Base-by-base conservation (phyloP, 2,888 invertebrate species). In the Blomia tropicalis region DNA sequence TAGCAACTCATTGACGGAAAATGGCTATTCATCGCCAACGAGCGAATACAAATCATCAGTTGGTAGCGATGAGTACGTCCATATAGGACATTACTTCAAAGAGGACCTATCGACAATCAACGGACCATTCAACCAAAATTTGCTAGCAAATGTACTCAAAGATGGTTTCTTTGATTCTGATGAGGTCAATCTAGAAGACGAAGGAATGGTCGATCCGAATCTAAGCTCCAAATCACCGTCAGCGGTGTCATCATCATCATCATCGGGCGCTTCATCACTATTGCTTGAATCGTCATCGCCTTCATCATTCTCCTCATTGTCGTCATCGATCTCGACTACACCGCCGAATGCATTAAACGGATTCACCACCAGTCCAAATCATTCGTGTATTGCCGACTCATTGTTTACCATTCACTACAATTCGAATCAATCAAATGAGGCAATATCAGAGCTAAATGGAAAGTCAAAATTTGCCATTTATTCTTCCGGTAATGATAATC, bases 281-380 rank as follows among this genome's bases (percentile, higher is more conserved):
- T 36, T 56, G 25, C 25, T 56, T 11, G 56, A 56, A 29, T 27
- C 56, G 11, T 56, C 56, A 22, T 56, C 56, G 4, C 29, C 56
- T 19, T 30, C 56, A 36, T 56, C 56, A 36, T 56, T 30, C 17
- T 56, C 29, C 23, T 56, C 56, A 22, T 56, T 30, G 22, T 30
- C 29, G 17, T 56, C 56, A 19, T 56, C 56, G 11, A 56, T 56
- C 11, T 56, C 56, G 32, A 56, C 23, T 36, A 27, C 56, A 11
- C 56, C 56, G 25, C 56, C 56, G 14, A 27, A 47, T 19, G 51
- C 51, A 7, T n/a, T 19, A 11, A 47, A 47, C 51, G 22, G 51
- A 7, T 47, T 47, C 51, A n/a, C 7, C 7, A 14, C 51, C 7
- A 27, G 51, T 47, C 23, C 51, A 22, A 22, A 11, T 11, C 7